Evolutionary conservation across 2,888 invertebrate genomes (phyloP).

Genomic region (Heliconius ethilla): DNA sequence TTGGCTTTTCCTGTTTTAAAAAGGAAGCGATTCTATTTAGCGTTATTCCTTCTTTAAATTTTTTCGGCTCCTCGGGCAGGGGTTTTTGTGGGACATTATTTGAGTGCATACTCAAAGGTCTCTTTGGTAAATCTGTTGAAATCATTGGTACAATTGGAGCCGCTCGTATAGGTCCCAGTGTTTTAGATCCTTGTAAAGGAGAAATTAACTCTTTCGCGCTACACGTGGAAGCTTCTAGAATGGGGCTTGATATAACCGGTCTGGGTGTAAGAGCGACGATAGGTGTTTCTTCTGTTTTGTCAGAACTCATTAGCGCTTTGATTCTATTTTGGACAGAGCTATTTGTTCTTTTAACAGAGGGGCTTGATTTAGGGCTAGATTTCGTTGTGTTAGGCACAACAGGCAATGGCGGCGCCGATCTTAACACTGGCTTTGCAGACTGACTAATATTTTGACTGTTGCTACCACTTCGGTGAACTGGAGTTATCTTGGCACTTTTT

Average conservation of each 20-base stretch:
- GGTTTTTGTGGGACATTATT: slow-evolving; percentile 69
- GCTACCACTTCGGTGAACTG: slow-evolving; percentile 73
- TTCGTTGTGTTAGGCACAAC: slow-evolving; percentile 74
- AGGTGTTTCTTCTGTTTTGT: slow-evolving; percentile 67
- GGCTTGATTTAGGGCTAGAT: slow-evolving; percentile 66
- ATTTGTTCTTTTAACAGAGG: slow-evolving; percentile 69
- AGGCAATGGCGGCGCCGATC: slow-evolving; percentile 85
- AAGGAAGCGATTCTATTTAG: slow-evolving; percentile 90
- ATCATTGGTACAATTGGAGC: slow-evolving; percentile 79
- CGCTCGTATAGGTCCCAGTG: slow-evolving; percentile 82
- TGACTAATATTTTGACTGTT: slow-evolving; percentile 67
- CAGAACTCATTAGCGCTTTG: slow-evolving; percentile 70
- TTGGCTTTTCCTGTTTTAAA: slow-evolving; percentile 83
- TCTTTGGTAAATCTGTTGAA: slow-evolving; percentile 69
- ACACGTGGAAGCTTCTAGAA: slow-evolving; percentile 90
- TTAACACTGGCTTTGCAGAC: slow-evolving; percentile 74
- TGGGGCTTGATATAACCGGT: slow-evolving; percentile 91
- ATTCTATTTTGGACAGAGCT: slow-evolving; percentile 73
- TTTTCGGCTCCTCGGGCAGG: slow-evolving; percentile 78
- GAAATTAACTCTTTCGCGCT: slow-evolving; percentile 88
- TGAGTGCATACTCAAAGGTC: slow-evolving; percentile 79
- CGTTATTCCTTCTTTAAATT: slow-evolving; percentile 82
- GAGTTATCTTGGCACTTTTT: slow-evolving; percentile 82
- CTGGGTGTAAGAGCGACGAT: slow-evolving; percentile 85
- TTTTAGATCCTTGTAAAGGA: slow-evolving; percentile 83